Base-by-base conservation (phyloP, 1,140 invertebrate species). In the Ostrea edulis region DNA sequence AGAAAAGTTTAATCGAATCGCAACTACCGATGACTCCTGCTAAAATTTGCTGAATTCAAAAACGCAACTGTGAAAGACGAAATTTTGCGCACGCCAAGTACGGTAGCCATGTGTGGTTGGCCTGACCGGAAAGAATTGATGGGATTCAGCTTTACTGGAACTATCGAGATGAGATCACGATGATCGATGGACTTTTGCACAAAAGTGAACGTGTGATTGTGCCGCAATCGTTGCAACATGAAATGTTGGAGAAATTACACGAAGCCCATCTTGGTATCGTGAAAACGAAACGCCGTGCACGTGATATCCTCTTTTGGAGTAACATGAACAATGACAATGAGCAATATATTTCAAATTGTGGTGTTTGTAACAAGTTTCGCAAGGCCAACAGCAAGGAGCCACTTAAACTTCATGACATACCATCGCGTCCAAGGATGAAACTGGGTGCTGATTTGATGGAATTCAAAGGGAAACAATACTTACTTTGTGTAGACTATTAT, bases 221-320 rank as follows among this genome's bases (percentile, higher is more conserved):
- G 11, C 89, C 89, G 20, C 77, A 55, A 44, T 58, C 51, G 22
- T n/a, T 90, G 83, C 52, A 58, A 82, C 7, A n/a, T 8, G 25
- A 87, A 68, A 91, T n/a, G n/a, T n/a, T 91, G 86, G 62, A 84
- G 11, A 53, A 29, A 25, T 35, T 90, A 17, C 87, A 90, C 84
- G 81, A 71, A 81, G 29, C 85, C 51, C 89, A 90, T 62, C 20
- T 82, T 68, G 87, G 89, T 52, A 82, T 90, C 5, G 85, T 83
- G 12, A 86, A 86, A 35, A 85, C 53, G 3, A 83, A 83, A 20
- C 11, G 35, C 2, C 77, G 89, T 62, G 89, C 89, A 17, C 58
- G 85, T 14, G 81, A 90, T 17, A 82, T 53, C 12, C 8, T 90
- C 17, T 90, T 86, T 58, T 90, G 85, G 88, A 25, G 54, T 12